These are phyloP conservation scores for Lasioglossum lativentre DNA, from an alignment of 2,888 invertebrate species.

Conservation along the genomic window DNA sequence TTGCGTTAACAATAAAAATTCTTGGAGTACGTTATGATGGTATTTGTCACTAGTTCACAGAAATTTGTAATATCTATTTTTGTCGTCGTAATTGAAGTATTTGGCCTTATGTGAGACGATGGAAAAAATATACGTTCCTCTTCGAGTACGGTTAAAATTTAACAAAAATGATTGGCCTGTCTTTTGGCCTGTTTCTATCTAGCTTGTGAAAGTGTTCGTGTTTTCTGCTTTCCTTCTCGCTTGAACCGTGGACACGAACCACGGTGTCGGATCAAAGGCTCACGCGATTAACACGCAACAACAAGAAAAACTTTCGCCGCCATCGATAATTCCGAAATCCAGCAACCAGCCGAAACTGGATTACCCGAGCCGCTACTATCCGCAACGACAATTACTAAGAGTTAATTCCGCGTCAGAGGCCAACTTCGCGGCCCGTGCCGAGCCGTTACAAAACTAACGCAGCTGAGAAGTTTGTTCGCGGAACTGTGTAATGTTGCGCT, in stretches of 20 bases:
- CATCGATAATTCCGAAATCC: not conserved
- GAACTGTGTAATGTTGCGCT: slow-evolving; percentile 27
- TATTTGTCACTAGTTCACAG: too few relatives aligned
- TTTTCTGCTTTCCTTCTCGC: not conserved
- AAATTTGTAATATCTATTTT: too few relatives aligned
- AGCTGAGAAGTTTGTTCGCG: slow-evolving; percentile 43
- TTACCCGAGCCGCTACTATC: slow-evolving; percentile 28
- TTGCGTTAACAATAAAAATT: too few relatives aligned
- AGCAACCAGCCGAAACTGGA: slow-evolving; percentile 14
- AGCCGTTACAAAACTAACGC: slow-evolving; percentile 40
- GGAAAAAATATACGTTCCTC: not conserved
- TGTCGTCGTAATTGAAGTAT: too few relatives aligned
- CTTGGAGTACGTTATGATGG: too few relatives aligned
- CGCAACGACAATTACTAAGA: slow-evolving; percentile 31
- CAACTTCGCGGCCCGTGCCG: slow-evolving; percentile 9
- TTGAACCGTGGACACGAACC: not conserved
- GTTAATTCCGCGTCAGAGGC: slow-evolving; percentile 39
- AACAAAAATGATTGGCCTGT: not conserved
- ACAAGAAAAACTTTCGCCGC: not conserved
- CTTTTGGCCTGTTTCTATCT: too few relatives aligned
- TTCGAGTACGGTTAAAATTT: not conserved
- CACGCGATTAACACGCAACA: not conserved
- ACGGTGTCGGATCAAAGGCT: not conserved
- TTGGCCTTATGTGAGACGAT: too few relatives aligned
- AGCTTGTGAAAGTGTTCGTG: not conserved